Evolutionary conservation across 2,888 invertebrate genomes (phyloP).

Genomic region (Eledona agricola): DNA sequence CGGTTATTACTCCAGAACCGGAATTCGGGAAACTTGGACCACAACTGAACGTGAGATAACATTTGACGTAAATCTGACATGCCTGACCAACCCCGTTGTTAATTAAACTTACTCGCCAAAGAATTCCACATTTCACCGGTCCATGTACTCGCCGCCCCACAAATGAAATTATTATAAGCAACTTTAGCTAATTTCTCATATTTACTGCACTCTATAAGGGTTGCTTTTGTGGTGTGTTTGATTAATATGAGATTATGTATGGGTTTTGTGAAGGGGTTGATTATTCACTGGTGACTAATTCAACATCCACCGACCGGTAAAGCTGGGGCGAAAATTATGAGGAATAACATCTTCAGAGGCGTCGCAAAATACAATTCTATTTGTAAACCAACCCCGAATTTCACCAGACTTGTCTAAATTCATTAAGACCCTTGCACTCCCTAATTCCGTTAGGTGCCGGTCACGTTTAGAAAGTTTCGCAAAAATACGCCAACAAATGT

Average conservation of each 20-base stretch:
- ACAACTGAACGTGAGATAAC: slow-evolving; percentile 23
- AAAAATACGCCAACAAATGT: slow-evolving; percentile 6
- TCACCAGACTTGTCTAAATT: slow-evolving; percentile 11
- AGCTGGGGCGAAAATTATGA: slow-evolving; percentile 19
- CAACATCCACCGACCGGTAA: slow-evolving; percentile 38
- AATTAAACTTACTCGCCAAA: too few relatives aligned
- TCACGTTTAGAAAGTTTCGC: slow-evolving; percentile 10
- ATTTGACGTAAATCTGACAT: slow-evolving; percentile 21
- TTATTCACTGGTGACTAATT: slow-evolving; percentile 41
- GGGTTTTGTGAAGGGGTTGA: slow-evolving; percentile 21
- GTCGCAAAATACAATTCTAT: slow-evolving; percentile 40
- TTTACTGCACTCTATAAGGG: too few relatives aligned
- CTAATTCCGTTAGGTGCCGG: slow-evolving; percentile 9
- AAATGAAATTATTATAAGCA: too few relatives aligned
- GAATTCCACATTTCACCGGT: too few relatives aligned
- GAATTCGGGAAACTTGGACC: slow-evolving; percentile 23
- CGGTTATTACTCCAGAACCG: slow-evolving; percentile 14
- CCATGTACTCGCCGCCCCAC: too few relatives aligned
- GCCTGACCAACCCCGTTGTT: background rate
- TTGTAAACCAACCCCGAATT: slow-evolving; percentile 32
- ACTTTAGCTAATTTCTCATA: too few relatives aligned
- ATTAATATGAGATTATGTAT: too few relatives aligned
- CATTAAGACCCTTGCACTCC: slow-evolving; percentile 13
- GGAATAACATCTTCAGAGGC: slow-evolving; percentile 28
- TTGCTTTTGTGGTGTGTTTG: too few relatives aligned